Evolutionary conservation across 2,797 vertebrate species (phyloP).

Genomic region (Epinephelus awoara): DNA sequence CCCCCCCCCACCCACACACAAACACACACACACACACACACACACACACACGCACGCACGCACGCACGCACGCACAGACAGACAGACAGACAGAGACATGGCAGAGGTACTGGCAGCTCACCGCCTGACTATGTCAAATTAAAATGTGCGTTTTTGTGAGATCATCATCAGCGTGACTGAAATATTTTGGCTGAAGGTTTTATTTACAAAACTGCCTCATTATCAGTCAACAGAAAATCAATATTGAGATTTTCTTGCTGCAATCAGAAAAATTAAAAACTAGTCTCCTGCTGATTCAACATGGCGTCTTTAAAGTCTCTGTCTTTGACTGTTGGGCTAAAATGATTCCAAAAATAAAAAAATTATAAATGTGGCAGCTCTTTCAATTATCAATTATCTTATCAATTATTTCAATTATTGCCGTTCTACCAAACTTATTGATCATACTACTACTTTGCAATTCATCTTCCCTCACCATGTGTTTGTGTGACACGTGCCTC

Average conservation of each 20-base stretch:
- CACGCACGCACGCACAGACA: too few relatives aligned
- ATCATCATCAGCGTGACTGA: neutral
- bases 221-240: neutral
- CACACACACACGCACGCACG: too few relatives aligned
- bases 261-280: constrained; percentile 4
- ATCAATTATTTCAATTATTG: too few relatives aligned
- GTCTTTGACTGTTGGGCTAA: neutral
- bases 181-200: constrained; percentile 18
- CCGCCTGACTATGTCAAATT: constrained; percentile 18
- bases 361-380: constrained; percentile 2
- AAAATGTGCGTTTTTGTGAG: neutral
- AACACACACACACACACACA: too few relatives aligned
- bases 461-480: neutral
- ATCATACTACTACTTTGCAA: neutral
- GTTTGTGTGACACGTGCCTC: neutral
- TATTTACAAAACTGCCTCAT: constrained; percentile 39
- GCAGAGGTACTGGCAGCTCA: constrained; percentile 8
- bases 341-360: neutral
- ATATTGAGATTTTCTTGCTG: neutral
- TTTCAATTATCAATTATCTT: neutral
- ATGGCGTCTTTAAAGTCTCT: neutral
- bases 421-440: constrained; percentile 15
- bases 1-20: too few relatives aligned
- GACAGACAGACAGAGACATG: constrained; percentile 1
- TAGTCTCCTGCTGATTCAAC: neutral